A percentile compares a stretch with the other conserved stretches of the same genome.
Evolutionary conservation across 2,113 vertebrate species (phyloP).

Genomic region (Haliaeetus leucogaster): DNA sequence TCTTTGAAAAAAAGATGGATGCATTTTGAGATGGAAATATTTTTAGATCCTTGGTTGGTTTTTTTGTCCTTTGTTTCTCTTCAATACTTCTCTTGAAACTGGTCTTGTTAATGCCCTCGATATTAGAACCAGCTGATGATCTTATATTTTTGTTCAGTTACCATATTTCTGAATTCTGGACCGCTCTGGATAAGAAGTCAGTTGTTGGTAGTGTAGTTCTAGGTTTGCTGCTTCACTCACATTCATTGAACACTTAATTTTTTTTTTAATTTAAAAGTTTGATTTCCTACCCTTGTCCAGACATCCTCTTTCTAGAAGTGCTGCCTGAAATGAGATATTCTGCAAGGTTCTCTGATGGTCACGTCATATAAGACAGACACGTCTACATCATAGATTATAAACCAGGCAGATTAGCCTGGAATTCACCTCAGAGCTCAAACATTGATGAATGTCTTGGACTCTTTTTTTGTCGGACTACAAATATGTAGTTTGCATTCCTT

Average conservation of each 20-base stretch:
- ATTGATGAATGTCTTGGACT: background rate
- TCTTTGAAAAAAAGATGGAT: background rate
- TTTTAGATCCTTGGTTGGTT: background rate
- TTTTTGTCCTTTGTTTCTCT: background rate
- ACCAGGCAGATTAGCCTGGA: background rate
- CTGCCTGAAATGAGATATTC: background rate
- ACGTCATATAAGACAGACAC: accelerated
- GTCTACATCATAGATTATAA: background rate
- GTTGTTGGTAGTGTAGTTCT: background rate
- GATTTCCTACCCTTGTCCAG: background rate
- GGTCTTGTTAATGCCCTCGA: background rate
- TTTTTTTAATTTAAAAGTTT: background rate
- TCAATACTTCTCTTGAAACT: background rate
- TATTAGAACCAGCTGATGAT: background rate
- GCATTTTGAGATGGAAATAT: background rate
- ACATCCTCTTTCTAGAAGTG: background rate
- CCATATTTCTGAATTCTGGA: background rate
- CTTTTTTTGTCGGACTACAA: background rate
- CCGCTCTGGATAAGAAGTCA: background rate
- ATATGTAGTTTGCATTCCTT: background rate
- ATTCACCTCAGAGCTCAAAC: background rate
- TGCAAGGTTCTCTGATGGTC: background rate
- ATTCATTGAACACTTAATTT: background rate
- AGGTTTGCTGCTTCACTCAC: background rate
- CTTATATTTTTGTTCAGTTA: background rate